Conservation (phyloP, 2,797 vertebrate genomes). For the Brachyrhaphis roseni region DNA sequence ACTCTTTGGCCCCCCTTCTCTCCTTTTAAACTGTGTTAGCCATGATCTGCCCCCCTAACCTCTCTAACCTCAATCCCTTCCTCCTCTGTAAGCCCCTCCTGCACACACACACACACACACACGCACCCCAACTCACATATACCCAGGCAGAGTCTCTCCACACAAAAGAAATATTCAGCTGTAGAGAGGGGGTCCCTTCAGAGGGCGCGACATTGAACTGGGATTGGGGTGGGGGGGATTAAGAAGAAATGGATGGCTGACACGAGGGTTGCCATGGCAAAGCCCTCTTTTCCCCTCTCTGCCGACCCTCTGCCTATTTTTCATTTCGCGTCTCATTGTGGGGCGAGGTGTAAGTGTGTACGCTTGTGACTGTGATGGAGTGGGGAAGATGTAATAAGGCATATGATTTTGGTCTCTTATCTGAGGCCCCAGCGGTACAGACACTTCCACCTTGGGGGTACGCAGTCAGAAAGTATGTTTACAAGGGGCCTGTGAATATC, state of each 20-base stretch:
- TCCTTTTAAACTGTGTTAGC: conserved; percentile 64
- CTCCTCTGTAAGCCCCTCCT: conserved; percentile 34
- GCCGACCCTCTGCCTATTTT: conserved; percentile 68
- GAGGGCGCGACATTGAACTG: conserved; percentile 75
- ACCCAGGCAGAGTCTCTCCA: conserved; percentile 45
- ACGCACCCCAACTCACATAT: conserved; percentile 32
- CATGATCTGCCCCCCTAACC: conserved; percentile 55
- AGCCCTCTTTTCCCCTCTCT: conserved; percentile 67
- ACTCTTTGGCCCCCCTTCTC: conserved; percentile 62
- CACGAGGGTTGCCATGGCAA: conserved; percentile 82
- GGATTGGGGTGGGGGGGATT: conserved; percentile 62
- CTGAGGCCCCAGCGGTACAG: conserved; percentile 40
- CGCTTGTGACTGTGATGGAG: conserved; percentile 47
- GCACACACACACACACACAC: conserved; percentile 9
- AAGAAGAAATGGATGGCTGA: conserved; percentile 79
- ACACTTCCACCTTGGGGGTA: conserved; percentile 34
- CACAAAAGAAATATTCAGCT: conserved; percentile 83
- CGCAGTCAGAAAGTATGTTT: conserved; percentile 7
- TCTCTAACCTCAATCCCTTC: conserved; percentile 39
- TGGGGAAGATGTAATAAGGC: conserved; percentile 54
- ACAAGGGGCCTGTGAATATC: conserved; percentile 25
- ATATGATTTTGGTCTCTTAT: conserved; percentile 68
- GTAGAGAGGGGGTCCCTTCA: conserved; percentile 71
- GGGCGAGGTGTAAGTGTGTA: conserved; percentile 49
- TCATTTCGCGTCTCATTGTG: conserved; percentile 71